Base-by-base conservation (phyloP, 2,888 invertebrate species). In the Acrobasis consociella region DNA sequence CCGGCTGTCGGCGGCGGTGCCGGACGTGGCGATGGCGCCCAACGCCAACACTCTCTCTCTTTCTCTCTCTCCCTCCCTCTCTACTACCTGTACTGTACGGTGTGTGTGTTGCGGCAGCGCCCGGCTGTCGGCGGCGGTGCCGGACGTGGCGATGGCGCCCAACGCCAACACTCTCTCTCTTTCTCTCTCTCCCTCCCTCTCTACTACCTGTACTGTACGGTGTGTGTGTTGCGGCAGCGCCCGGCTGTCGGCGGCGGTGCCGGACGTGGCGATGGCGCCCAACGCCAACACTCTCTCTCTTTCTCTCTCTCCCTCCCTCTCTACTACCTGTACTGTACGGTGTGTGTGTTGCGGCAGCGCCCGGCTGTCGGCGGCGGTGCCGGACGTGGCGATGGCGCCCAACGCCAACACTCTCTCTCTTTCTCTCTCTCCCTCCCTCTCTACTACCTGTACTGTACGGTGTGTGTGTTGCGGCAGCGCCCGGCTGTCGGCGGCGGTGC, bases 11-110 rank as follows among this genome's bases (percentile, higher is more conserved):
- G 97, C 97, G 67, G 95, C 96, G 76, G 97, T 98, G 95, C 98
- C 98, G 0, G 98, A 98, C 88, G 97, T 98, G 74, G 97, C 97
- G 15, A 97, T 97, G 97, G 97, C 97, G 60, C 91, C 91, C 67
- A 90, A 91, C 78, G 91, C 87, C 56, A 91, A 91, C 83, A 91
- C 90, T n/a, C n/a, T n/a, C 22, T 22, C 22, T 22, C 22, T 22
- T 22, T 22, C 22, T 3, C 22, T 22, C 22, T n/a, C n/a, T n/a
- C n/a, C n/a, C n/a, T n/a, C n/a, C n/a, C n/a, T n/a, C n/a, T n/a
- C n/a, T n/a, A n/a, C n/a, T n/a, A n/a, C n/a, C n/a, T n/a, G n/a
- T n/a, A n/a, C n/a, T n/a, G n/a, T n/a, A n/a, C n/a, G n/a, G n/a
- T n/a, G 22, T 22, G 22, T 22, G 22, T 22, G 22, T 3, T 22